Conservation (phyloP, 2,797 vertebrate genomes). For the Amphiprion clarkii region DNA sequence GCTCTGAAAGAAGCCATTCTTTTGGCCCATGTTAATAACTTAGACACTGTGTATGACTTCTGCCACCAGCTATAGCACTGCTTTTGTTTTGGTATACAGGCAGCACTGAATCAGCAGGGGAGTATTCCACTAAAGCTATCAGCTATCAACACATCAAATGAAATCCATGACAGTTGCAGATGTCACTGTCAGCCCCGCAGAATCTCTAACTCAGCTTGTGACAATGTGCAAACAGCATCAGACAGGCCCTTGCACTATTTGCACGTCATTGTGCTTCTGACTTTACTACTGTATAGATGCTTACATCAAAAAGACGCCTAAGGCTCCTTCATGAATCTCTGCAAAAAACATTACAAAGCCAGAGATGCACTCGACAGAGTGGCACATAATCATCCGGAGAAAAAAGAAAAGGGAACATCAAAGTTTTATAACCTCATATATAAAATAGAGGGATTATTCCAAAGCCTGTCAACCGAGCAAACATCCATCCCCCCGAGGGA, state of each 20-base stretch:
- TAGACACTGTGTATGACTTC: slow-evolving; percentile 25
- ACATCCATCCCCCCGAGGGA: slow-evolving; percentile 29
- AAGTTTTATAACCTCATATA: slow-evolving; percentile 52
- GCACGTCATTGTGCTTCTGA: slow-evolving; percentile 16
- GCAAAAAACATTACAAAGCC: slow-evolving; percentile 53
- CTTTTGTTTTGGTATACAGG: slow-evolving; percentile 43
- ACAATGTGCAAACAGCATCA: slow-evolving; percentile 22
- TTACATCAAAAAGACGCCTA: slow-evolving; percentile 37
- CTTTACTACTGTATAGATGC: slow-evolving; percentile 18
- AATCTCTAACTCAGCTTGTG: slow-evolving; percentile 19
- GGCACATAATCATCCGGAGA: slow-evolving; percentile 40
- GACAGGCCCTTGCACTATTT: background rate
- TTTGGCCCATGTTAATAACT: slow-evolving; percentile 42
- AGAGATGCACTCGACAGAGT: slow-evolving; percentile 32
- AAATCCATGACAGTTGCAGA: slow-evolving; percentile 33
- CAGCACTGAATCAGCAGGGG: slow-evolving; percentile 31
- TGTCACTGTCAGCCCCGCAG: slow-evolving; percentile 28
- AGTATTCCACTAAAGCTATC: slow-evolving; percentile 25
- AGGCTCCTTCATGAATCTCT: slow-evolving; percentile 46
- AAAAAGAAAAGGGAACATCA: slow-evolving; percentile 29
- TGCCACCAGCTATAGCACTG: slow-evolving; percentile 12
- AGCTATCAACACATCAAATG: slow-evolving; percentile 42
- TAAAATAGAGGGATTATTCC: slow-evolving; percentile 51
- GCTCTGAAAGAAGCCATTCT: slow-evolving; percentile 56
- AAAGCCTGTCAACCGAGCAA: slow-evolving; percentile 59